A percentile compares a stretch with the other conserved stretches of the same genome.
phyloP scores from a whole-genome alignment of 2,888 invertebrate genomes.

The Morpho helenor region DNA sequence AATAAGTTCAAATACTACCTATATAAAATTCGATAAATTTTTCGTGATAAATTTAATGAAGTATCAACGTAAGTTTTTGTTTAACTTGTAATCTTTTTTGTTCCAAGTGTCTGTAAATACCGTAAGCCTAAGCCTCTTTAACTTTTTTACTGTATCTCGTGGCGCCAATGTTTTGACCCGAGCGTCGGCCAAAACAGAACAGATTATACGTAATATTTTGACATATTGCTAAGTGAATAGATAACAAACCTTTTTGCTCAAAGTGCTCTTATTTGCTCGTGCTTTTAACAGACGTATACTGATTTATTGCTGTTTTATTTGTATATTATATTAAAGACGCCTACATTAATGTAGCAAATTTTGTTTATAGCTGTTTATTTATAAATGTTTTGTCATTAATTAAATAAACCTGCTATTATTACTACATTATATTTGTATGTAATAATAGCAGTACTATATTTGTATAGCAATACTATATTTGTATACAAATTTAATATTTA shows the following conservation, averaged over 20 bases:
- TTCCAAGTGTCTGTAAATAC: not conserved
- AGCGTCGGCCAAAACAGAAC: slow-evolving; percentile 49
- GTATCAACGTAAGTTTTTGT: too few relatives aligned
- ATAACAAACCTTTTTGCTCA: slow-evolving; percentile 51
- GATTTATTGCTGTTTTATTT: slow-evolving; percentile 19
- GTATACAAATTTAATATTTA: too few relatives aligned
- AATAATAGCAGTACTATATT: too few relatives aligned
- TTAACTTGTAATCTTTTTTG: slow-evolving; percentile 29
- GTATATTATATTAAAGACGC: not conserved
- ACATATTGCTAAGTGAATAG: slow-evolving; percentile 63
- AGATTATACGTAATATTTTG: slow-evolving; percentile 55
- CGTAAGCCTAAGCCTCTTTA: slow-evolving; percentile 10
- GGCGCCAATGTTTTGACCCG: slow-evolving; percentile 50
- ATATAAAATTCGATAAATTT: too few relatives aligned
- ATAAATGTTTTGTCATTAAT: too few relatives aligned
- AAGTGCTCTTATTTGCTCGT: slow-evolving; percentile 30
- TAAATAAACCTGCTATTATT: too few relatives aligned
- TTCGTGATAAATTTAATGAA: too few relatives aligned
- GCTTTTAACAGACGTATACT: slow-evolving; percentile 18
- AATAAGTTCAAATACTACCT: too few relatives aligned
- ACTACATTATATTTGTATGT: too few relatives aligned
- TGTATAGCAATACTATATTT: too few relatives aligned
- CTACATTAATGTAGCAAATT: too few relatives aligned
- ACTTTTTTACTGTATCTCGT: slow-evolving; percentile 26
- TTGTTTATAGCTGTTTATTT: too few relatives aligned